Base-by-base conservation (phyloP, 2,888 invertebrate species). In the Chymomyza fuscimana region DNA sequence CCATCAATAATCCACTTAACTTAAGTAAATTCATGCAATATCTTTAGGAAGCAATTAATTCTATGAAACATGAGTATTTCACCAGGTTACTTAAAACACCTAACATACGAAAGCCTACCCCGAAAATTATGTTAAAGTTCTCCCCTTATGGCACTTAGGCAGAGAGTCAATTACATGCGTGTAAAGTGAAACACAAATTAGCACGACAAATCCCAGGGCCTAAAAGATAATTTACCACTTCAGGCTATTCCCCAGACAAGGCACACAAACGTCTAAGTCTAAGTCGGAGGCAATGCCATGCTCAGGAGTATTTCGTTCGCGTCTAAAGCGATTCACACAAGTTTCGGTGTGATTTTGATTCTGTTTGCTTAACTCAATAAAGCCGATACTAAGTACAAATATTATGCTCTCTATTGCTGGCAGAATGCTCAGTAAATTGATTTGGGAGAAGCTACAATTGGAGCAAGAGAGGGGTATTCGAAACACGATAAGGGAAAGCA, bases 331-430 rank as follows among this genome's bases (percentile, higher is more conserved):
- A 76, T 73, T 76, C 65, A 63, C 63, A 68, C 67, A 12, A 46
- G 12, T 15, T 36, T 46, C 40, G 12, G 10, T 46, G 12, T 12
- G 74, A 69, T 63, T 74, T 77, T 76, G 84, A 83, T 80, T 82
- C 74, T 81, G 76, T 82, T 84, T 82, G 70, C 74, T 69, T 71
- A 82, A 78, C 81, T 78, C 76, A 79, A 75, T 81, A 73, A 73
- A 69, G 70, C 54, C 69, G 76, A n/a, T n/a, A n/a, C n/a, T n/a
- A n/a, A n/a, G 73, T 72, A 77, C 73, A 69, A 76, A 78, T 78
- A 78, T 78, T 77, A 70, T 75, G 65, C 16, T 51, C 16, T 40
- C 52, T 22, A 19, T 32, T 32, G 73, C 65, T 50, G 4, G 3
- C 40, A 12, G 12, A 46, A 46, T 46, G 12, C 40, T 25, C 58